Base-by-base conservation (phyloP, 2,797 vertebrate genomes). In the Sarcoramphus papa region DNA sequence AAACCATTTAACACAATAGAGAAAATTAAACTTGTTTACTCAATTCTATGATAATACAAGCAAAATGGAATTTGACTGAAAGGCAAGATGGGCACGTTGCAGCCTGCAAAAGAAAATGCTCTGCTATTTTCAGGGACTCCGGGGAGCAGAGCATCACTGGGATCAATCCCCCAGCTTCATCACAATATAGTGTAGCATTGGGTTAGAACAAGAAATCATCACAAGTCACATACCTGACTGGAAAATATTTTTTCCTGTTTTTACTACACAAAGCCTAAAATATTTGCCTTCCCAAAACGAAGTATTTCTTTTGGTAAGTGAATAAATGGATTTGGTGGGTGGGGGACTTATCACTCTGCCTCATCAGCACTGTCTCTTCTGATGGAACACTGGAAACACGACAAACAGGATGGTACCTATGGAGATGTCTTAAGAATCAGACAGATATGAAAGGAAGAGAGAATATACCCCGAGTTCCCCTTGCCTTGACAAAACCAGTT, bases 391-490 rank as follows among this genome's bases (percentile, higher is more conserved):
- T 14, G 27, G 7, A 28, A 54, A 13, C 4, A 0, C 1, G 28
- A 56, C 76, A 43, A 63, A 14, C 2, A 48, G 47, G 43, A 56
- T 0, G 1, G n/a, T 4, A n/a, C 50, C 59, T 19, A 6, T 1
- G 1, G 73, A 60, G 43, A n/a, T 4, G 7, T 9, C 53, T 53
- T 9, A 16, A 68, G 17, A 78, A 51, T n/a, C 30, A 57, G 30
- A 40, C 4, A 17, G 33, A 25, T 11, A 56, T 0, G 8, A 62
- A 60, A 56, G 28, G 33, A 75, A 69, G 13, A 19, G 50, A 67
- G 68, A 72, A 22, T 1, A 53, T 3, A 43, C 6, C 20, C 15
- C 0, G 1, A 40, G 22, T 35, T 47, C 27, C 30, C 40, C 70
- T 68, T 48, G 14, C 59, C 41, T 80, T 40, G 15, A 60, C 21